These are phyloP conservation scores for Epinotia ramella DNA, from an alignment of 2,888 invertebrate genomes.

Conservation along the genomic window DNA sequence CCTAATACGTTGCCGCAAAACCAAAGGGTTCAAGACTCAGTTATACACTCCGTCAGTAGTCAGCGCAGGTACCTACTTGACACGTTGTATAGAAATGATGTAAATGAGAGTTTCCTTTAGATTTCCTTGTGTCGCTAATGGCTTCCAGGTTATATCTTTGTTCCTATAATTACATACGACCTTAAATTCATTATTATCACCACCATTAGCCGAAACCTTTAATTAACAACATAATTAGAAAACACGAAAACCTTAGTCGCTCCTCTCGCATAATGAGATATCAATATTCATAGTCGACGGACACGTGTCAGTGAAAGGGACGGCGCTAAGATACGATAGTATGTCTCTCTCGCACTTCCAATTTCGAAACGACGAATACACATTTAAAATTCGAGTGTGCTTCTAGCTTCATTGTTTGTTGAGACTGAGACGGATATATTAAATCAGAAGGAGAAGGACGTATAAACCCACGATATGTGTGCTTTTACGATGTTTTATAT, in stretches of 20 bases:
- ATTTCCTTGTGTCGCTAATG: not conserved
- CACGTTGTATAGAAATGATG: too few relatives aligned
- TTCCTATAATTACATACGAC: not conserved
- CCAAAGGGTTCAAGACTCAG: too few relatives aligned
- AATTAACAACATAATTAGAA: slow-evolving; percentile 28
- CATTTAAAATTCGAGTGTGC: slow-evolving; percentile 56
- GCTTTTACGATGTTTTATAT: not conserved
- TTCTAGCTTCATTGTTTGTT: slow-evolving; percentile 48
- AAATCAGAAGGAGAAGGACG: slow-evolving; percentile 10
- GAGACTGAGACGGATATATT: slow-evolving; percentile 55
- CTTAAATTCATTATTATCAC: slow-evolving; percentile 6
- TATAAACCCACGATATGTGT: not conserved
- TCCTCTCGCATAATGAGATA: slow-evolving; percentile 56
- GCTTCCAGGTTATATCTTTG: not conserved
- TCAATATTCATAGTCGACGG: slow-evolving; percentile 63
- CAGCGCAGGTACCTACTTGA: too few relatives aligned
- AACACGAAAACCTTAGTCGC: slow-evolving; percentile 33
- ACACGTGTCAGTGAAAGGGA: slow-evolving; percentile 60
- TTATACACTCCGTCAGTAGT: too few relatives aligned
- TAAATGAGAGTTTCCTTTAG: too few relatives aligned
- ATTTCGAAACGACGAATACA: slow-evolving; percentile 53
- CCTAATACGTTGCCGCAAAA: too few relatives aligned
- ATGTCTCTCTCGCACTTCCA: slow-evolving; percentile 54
- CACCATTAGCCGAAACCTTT: slow-evolving; percentile 5
- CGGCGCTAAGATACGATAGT: slow-evolving; percentile 46